Conservation (phyloP, 2,888 invertebrate genomes). For the Teinopalpus imperialis region DNA sequence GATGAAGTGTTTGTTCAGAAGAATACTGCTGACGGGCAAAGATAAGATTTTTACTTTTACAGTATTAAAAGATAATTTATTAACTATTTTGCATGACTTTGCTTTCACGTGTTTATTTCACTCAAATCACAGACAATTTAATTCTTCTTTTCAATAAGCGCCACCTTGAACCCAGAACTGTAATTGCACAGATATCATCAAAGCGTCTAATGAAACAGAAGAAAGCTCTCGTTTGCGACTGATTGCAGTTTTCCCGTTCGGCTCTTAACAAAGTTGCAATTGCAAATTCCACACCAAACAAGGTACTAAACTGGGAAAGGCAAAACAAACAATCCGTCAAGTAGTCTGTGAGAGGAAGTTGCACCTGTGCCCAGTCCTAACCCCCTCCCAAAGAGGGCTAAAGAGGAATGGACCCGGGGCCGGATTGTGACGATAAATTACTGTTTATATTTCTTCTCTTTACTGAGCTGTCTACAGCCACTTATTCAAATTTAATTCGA, state of each 20-base stretch:
- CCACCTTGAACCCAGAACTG: no score
- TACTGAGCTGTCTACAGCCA: constrained; percentile 52
- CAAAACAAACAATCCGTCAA: constrained; percentile 72
- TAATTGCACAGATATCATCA: constrained; percentile 2
- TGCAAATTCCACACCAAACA: constrained; percentile 54
- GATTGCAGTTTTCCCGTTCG: constrained; percentile 28
- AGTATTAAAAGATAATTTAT: no score
- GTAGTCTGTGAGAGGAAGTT: constrained; percentile 38
- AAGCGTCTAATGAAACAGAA: constrained; percentile 1
- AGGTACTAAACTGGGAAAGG: constrained; percentile 45
- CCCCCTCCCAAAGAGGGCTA: constrained; percentile 29
- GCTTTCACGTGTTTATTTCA: no score
- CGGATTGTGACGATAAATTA: constrained; percentile 66
- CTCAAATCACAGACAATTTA: no score
- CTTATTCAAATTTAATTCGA: constrained; percentile 63
- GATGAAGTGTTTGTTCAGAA: no score
- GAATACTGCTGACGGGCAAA: no score
- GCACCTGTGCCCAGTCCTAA: constrained; percentile 57
- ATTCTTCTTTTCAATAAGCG: no score
- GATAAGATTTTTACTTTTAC: no score
- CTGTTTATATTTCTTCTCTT: constrained; percentile 68
- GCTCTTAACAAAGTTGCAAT: constrained; percentile 41
- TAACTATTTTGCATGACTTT: no score
- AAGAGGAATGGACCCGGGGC: constrained; percentile 48
- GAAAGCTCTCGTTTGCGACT: constrained; percentile 18